Percentiles rank a stretch among this genome's conserved stretches.
Conservation (phyloP, 2,797 vertebrate species). For the Naso thynnoides region DNA sequence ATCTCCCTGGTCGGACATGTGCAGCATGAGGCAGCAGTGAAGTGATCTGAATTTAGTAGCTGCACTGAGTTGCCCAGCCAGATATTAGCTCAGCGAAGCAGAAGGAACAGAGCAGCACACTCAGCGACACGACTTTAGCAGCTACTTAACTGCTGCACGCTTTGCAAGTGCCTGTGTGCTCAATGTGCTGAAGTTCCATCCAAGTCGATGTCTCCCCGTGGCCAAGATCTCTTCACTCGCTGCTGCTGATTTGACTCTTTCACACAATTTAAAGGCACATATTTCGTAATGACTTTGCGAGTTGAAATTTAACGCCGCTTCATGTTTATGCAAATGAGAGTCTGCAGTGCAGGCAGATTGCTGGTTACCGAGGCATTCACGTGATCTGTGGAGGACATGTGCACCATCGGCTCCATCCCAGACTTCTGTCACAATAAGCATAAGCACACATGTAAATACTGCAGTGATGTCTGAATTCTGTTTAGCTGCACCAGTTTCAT, state of each 20-base stretch:
- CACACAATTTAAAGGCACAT: constrained; percentile 3
- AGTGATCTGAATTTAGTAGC: constrained; percentile 56
- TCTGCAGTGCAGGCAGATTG: not conserved
- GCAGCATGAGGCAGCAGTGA: constrained; percentile 35
- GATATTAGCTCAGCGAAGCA: constrained; percentile 73
- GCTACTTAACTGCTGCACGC: constrained; percentile 33
- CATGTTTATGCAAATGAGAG: not conserved
- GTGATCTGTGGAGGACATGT: constrained; percentile 5
- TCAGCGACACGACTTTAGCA: constrained; percentile 60
- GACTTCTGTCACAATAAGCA: not conserved
- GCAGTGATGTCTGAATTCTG: not conserved
- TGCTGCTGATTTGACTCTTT: constrained; percentile 28
- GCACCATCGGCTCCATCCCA: not conserved
- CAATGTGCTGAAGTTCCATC: constrained; percentile 34
- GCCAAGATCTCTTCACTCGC: constrained; percentile 6
- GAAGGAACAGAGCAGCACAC: constrained; percentile 67
- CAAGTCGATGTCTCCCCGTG: not conserved
- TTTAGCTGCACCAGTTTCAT: not conserved
- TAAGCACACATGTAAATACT: not conserved
- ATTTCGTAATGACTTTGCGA: constrained; percentile 22
- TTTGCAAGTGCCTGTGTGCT: constrained; percentile 32
- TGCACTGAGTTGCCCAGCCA: constrained; percentile 42
- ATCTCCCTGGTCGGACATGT: constrained; percentile 30
- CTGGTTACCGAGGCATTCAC: not conserved
- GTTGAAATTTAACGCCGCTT: not conserved